Base-by-base conservation (phyloP, 2,113 vertebrate species). In the Alethe diademata region DNA sequence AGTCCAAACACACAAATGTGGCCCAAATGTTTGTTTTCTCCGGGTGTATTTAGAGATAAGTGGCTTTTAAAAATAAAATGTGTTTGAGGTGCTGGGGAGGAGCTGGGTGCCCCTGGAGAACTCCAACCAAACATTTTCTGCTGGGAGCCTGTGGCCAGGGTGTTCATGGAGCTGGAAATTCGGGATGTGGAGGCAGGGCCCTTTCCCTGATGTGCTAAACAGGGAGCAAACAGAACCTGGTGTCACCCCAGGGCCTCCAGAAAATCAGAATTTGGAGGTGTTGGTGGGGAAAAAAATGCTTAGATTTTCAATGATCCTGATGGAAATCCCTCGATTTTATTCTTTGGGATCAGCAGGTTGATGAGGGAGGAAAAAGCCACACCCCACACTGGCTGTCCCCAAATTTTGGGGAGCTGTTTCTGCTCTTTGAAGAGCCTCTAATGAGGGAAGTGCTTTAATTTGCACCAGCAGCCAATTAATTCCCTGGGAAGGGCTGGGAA, bases 11-110 rank as follows among this genome's bases (percentile, higher is more conserved):
- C 16, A 2, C 16, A 23, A 19, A 56, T 3, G 69, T 20, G 35
- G 24, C 56, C 87, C 81, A 64, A 93, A 94, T 89, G 75, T 95
- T 94, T 73, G 58, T 81, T 87, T 74, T 78, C 53, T n/a, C 54
- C 18, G 0, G 6, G 26, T 26, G 1, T 42, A 56, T 83, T 90
- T 88, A 25, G 56, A 92, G 94, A 90, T 81, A 86, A 88, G 86
- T 53, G 35, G 86, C 91, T 86, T 85, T 95, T 83, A 72, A 67
- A 82, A 94, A 72, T 28, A 54, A 50, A 74, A 47, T 2, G 3
- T 26, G 47, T 25, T 82, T 26, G 66, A 20, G 62, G 19, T 84
- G 80, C 40, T 45, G 76, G 40, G 40, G 26, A 36, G 51, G 62
- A 79, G 51, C 78, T 57, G 78, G 78, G 78, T 5, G 0, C 43